These are phyloP conservation scores for Meganola albula DNA, from an alignment of 2,888 invertebrate genomes.

Conservation along the genomic window DNA sequence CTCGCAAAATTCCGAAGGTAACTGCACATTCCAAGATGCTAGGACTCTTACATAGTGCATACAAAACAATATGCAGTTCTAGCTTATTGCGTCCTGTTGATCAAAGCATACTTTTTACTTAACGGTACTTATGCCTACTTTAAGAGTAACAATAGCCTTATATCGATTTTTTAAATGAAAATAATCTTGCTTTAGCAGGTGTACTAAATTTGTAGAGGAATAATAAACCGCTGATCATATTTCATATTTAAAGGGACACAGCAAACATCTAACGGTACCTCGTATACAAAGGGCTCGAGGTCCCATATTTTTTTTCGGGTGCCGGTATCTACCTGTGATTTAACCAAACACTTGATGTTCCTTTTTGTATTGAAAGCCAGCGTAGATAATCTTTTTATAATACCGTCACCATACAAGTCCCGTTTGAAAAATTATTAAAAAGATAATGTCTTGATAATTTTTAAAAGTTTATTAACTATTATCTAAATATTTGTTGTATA, in stretches of 20 bases:
- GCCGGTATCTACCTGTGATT: slow-evolving; percentile 58
- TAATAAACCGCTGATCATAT: slow-evolving; percentile 40
- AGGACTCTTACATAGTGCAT: slow-evolving; percentile 18
- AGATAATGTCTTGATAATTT: too few species aligned
- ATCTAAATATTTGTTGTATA: too few species aligned
- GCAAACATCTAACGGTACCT: slow-evolving; percentile 59
- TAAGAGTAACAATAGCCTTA: slow-evolving; percentile 23
- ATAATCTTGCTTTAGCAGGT: slow-evolving; percentile 35
- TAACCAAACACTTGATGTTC: slow-evolving; percentile 59
- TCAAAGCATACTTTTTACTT: slow-evolving; percentile 19
- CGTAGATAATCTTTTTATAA: slow-evolving; percentile 52
- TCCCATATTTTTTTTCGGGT: slow-evolving; percentile 38
- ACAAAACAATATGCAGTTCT: slow-evolving; percentile 22
- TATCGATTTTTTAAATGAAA: slow-evolving; percentile 20
- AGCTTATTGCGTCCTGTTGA: slow-evolving; percentile 19
- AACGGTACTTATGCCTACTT: slow-evolving; percentile 27
- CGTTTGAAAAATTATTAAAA: slow-evolving; percentile 13
- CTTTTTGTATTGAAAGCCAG: slow-evolving; percentile 41
- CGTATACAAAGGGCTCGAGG: slow-evolving; percentile 48
- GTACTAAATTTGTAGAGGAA: slow-evolving; percentile 22
- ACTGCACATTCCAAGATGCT: slow-evolving; percentile 16
- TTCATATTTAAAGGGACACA: slow-evolving; percentile 44
- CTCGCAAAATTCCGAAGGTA: slow-evolving; percentile 10
- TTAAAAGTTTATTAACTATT: too few species aligned
- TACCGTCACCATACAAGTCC: slow-evolving; percentile 27